A percentile compares a stretch with the other conserved stretches of the same genome.
These are phyloP conservation scores for Sparidentex hasta DNA, from an alignment of 2,797 vertebrate genomes.

Conservation along the genomic window DNA sequence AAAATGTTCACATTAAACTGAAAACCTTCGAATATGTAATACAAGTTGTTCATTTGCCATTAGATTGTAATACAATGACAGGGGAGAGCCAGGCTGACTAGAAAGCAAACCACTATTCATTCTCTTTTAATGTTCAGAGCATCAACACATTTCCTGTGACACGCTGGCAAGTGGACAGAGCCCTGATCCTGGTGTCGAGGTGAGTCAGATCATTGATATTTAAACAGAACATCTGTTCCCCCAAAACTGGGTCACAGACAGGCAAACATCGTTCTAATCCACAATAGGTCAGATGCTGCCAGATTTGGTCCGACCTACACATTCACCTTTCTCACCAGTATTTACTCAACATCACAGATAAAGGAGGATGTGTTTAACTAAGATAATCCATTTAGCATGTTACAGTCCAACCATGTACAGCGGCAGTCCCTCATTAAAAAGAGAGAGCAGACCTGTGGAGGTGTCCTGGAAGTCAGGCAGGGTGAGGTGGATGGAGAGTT, in stretches of 20 bases:
- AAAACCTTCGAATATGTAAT: not conserved
- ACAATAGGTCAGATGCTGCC: constrained; percentile 39
- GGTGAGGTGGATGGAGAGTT: constrained; percentile 90
- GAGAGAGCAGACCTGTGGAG: constrained; percentile 88
- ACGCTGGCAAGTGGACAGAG: constrained; percentile 2
- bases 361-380: constrained; percentile 29
- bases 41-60: not conserved
- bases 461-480: constrained; percentile 93
- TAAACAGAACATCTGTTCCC: constrained; percentile 38
- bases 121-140: constrained; percentile 2
- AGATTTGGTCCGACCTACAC: constrained; percentile 40
- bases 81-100: not conserved
- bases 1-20: not conserved
- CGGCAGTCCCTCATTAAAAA: not conserved
- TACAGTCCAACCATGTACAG: constrained; percentile 20
- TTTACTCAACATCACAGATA: constrained; percentile 36
- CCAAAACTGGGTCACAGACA: constrained; percentile 16
- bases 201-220: constrained; percentile 51
- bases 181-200: constrained; percentile 16
- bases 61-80: not conserved
- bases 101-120: not conserved
- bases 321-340: constrained; percentile 41
- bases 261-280: constrained; percentile 57
- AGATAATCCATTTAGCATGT: constrained; percentile 37
- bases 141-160: constrained; percentile 27